Evolutionary conservation across 2,797 vertebrate genomes (phyloP).

Genomic region (Cuculus canorus): DNA sequence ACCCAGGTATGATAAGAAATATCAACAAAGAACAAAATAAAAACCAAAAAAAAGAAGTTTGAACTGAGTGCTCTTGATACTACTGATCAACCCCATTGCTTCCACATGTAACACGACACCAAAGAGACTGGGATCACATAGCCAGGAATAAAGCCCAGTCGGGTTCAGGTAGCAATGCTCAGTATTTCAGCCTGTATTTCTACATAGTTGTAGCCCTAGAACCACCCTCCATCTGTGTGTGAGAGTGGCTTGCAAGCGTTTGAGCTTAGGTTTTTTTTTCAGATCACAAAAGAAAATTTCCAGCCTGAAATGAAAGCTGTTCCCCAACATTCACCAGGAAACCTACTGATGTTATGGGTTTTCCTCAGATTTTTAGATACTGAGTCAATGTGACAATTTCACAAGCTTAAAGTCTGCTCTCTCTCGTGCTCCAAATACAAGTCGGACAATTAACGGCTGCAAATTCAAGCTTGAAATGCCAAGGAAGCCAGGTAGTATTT

Average conservation of each 20-base stretch:
- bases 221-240: rapidly evolving
- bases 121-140: background rate
- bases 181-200: background rate
- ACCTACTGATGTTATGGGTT: background rate
- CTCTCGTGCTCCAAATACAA: background rate
- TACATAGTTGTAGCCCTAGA: background rate
- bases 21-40: background rate
- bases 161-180: background rate
- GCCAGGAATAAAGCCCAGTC: background rate
- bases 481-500: conserved; percentile 69
- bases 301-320: background rate
- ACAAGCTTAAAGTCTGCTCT: conserved; percentile 43
- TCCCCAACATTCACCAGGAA: background rate
- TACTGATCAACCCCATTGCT: background rate
- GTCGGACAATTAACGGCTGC: conserved; percentile 49
- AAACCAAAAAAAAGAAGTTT: background rate
- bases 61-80: background rate
- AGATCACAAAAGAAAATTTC: conserved; percentile 29
- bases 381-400: background rate
- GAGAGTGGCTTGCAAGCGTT: background rate
- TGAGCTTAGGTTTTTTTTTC: background rate
- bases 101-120: background rate
- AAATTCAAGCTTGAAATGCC: conserved; percentile 71
- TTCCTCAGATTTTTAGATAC: background rate
- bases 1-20: background rate